Base-by-base conservation (phyloP, 1,140 invertebrate species). In the Zeugodacus cucurbitae region DNA sequence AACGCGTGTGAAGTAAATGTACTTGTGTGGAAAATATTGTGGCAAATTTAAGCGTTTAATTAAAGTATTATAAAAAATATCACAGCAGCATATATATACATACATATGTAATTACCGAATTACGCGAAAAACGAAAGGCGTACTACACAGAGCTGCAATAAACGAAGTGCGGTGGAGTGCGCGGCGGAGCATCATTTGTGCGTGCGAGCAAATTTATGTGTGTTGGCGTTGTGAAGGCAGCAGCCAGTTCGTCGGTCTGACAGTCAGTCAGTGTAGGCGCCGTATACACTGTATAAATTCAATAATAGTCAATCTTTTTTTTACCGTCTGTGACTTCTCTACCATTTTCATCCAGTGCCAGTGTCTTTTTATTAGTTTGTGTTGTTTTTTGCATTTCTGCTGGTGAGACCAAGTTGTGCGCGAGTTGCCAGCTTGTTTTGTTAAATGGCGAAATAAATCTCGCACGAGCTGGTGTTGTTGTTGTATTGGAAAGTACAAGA, bases 291-390 rank as follows among this genome's bases (percentile, higher is more conserved):
- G 74, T 29, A 20, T 82, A 82, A 82, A 82, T 82, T 82, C 41
- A 82, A 82, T 82, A 82, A 82, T 48, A 82, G 74, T 82, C n/a
- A 82, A 44, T 44, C 17, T 70, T 62, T 62, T 74, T 29, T 74
- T 74, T 74, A 17, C 34, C 67, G 67, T 74, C 67, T 74, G 67
- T n/a, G 67, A 17, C 67, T 74, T 74, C 34, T 74, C 32, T 74
- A 74, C 67, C 20, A 48, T 82, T 82, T 82, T 82, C 32, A 34
- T 70, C 3, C 64, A 32, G 32, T 48, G 41, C 74, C 41, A 78
- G 74, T 48, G 41, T 37, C 67, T 37, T 74, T 74, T 34, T 5
- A 34, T 67, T 32, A 29, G 17, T 22, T 32, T 20, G 17, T 62
- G 22, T n/a, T n/a, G 58, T 62, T 74, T 74, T 74, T 74, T 74